Percentiles rank a stretch among this genome's conserved stretches.
Evolutionary conservation across 2,797 vertebrate species (phyloP).

Genomic region (Oreochromis mossambicus): DNA sequence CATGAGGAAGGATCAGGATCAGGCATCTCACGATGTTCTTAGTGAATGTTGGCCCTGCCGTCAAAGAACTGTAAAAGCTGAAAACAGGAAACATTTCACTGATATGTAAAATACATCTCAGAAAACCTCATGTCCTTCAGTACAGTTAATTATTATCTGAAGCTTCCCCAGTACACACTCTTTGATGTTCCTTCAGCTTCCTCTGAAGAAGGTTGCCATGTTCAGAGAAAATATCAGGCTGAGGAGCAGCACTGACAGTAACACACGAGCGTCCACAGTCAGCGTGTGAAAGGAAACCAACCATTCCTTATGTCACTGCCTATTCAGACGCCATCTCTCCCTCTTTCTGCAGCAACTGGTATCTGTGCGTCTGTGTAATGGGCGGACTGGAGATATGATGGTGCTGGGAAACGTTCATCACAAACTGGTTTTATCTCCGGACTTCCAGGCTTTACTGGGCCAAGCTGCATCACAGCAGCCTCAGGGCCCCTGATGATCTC

Average conservation of each 20-base stretch:
- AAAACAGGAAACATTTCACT: background rate
- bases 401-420: slow-evolving; percentile 75
- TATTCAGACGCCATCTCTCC: background rate
- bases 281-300: background rate
- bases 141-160: background rate
- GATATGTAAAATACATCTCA: background rate
- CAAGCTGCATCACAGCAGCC: slow-evolving; percentile 31
- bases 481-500: background rate
- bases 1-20: background rate
- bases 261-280: background rate
- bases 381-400: slow-evolving; percentile 74
- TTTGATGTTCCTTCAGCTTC: background rate
- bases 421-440: slow-evolving; percentile 78
- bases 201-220: background rate
- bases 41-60: accelerated
- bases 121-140: background rate
- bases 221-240: background rate
- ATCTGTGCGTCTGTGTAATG: slow-evolving; percentile 70
- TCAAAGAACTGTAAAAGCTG: background rate
- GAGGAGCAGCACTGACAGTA: background rate
- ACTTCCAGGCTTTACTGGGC: slow-evolving; percentile 72
- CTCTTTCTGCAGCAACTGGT: slow-evolving; percentile 71
- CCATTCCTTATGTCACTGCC: background rate
- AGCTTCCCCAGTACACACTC: background rate
- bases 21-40: background rate